Percentiles rank a stretch among this genome's conserved stretches.
phyloP scores from a whole-genome alignment of 2,113 vertebrate genomes.

The Myiopsitta monachus region DNA sequence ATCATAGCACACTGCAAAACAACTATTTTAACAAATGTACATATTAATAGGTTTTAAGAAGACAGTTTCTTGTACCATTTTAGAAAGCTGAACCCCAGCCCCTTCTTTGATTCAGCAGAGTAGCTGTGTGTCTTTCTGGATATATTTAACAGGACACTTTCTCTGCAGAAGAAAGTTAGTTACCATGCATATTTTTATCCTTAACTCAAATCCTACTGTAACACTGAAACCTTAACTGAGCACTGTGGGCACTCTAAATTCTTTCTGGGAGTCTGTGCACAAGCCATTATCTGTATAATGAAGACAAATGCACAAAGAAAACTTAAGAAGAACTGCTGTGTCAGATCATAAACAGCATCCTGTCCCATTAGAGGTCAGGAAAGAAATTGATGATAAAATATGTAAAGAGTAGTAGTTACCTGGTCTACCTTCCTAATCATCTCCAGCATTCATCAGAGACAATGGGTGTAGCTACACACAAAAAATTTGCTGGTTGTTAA shows the following conservation, averaged over 20 bases:
- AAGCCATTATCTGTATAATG: neutral
- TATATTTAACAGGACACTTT: neutral
- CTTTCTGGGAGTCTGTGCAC: neutral
- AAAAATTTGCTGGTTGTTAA: neutral
- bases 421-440: neutral
- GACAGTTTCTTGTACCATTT: neutral
- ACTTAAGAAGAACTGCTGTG: neutral
- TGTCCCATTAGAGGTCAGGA: neutral
- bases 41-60: neutral
- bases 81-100: neutral
- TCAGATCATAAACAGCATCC: neutral
- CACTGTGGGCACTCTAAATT: neutral
- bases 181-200: neutral
- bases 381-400: neutral
- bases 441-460: neutral
- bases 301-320: neutral
- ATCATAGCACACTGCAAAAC: neutral
- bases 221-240: neutral
- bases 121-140: neutral
- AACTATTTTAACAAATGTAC: neutral
- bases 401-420: neutral
- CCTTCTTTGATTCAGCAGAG: neutral
- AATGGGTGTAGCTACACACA: neutral
- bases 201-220: neutral
- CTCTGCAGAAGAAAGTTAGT: neutral